phyloP scores from a whole-genome alignment of 2,888 invertebrate species.

The Eulithis testata region DNA sequence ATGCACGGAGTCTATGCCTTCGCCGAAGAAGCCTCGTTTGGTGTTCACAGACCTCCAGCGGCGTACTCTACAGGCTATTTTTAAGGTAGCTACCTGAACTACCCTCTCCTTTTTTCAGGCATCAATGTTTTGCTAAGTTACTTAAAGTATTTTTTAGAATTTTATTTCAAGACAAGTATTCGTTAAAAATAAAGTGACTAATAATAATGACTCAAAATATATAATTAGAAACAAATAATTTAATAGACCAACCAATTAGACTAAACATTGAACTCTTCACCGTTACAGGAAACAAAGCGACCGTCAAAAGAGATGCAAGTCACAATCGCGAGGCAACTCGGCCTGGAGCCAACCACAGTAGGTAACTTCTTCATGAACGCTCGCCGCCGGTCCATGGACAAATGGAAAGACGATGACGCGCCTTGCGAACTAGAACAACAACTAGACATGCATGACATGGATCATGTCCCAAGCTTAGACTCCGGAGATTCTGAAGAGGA shows the following conservation, averaged over 20 bases:
- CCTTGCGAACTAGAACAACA: constrained; percentile 82
- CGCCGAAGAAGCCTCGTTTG: constrained; percentile 99
- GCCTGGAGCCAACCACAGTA: constrained; percentile 98
- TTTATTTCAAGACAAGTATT: too few relatives aligned
- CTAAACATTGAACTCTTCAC: constrained; percentile 4
- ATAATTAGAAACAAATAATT: too few relatives aligned
- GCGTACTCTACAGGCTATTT: constrained; percentile 99
- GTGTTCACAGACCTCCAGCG: constrained; percentile 99
- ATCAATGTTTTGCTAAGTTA: too few relatives aligned
- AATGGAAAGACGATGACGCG: constrained; percentile 98
- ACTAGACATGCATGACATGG: constrained; percentile 81
- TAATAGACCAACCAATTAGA: neutral
- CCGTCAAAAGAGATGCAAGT: constrained; percentile 99
- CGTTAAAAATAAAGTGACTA: too few relatives aligned
- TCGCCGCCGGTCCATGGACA: constrained; percentile 98
- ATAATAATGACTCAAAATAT: too few relatives aligned
- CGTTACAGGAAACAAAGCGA: constrained; percentile 96
- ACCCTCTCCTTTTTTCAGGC: neutral
- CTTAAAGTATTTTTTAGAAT: too few relatives aligned
- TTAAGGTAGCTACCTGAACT: constrained; percentile 89
- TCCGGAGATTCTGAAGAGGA: constrained; percentile 78
- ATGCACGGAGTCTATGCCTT: constrained; percentile 92
- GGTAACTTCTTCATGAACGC: constrained; percentile 99
- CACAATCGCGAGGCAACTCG: constrained; percentile 98
- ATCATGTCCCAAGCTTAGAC: constrained; percentile 73